Evolutionary conservation across 2,113 vertebrate genomes (phyloP), one percentile per base, ranked within the genome.

Genomic region (Piliocolobus tephrosceles): DNA sequence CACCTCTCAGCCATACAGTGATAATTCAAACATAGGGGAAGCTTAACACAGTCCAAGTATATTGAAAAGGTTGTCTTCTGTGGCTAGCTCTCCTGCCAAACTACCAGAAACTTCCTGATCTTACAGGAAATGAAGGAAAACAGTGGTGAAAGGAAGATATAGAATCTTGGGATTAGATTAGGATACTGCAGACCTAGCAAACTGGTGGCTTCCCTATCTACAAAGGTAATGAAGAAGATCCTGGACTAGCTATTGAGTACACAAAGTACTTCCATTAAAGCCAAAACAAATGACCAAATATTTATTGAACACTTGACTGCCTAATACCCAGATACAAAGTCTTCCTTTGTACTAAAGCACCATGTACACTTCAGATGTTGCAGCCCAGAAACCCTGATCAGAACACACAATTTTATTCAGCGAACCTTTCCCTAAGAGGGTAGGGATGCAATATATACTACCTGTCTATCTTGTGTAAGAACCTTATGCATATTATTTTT

Each of bases 201-300:
- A 43, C 43, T 20, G 20, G 64, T 66, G 43, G 40, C 66, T 58
- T 96, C 47, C 40, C 13, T 81, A 27, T n/a, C 47, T 75, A 70
- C 16, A 90, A 84, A 96, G 38, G 11, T 94, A 79, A 75, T 64
- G 43, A 93, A 93, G 87, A 40, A n/a, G 79, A 97, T 52, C 47
- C 55, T 66, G 58, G 64, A 38, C 52, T 79, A 78, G 81, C 12
- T 82, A 78, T n/a, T 18, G 4, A 73, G 66, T 52, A 97, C 76
- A 92, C 58, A 92, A 92, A 85, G 84, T 86, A 73, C 92, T 96
- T 92, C 55, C 66, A 45, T 47, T n/a, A 55, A 96, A 96, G 90
- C 84, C 94, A 97, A 97, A 97, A 88, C 52, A 96, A 97, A 98
- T 45, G 4, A 52, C 68, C 81, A 88, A 92, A 70, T 98, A 96